These are phyloP conservation scores for Agriopis leucophaearia DNA, from an alignment of 2,888 invertebrate genomes.

Conservation along the genomic window DNA sequence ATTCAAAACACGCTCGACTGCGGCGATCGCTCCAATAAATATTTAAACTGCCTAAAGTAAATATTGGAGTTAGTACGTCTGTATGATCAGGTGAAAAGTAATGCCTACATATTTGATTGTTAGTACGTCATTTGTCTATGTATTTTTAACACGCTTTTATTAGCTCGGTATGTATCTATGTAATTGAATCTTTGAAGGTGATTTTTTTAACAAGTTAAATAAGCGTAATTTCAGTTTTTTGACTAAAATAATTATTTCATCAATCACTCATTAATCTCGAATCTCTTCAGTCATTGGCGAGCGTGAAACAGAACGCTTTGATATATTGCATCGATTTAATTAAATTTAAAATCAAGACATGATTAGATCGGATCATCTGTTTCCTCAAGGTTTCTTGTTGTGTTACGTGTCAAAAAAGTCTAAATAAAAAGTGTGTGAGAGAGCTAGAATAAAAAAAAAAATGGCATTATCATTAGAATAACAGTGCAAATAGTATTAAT, in stretches of 20 bases:
- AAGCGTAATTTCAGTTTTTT: too few species aligned
- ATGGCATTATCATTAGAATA: not conserved
- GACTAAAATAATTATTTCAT: conserved; percentile 7
- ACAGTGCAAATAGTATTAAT: too few species aligned
- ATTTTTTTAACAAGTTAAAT: too few species aligned
- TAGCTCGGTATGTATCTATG: too few species aligned
- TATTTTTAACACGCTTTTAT: too few species aligned
- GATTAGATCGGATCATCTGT: not conserved
- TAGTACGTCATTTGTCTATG: conserved; percentile 17
- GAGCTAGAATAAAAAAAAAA: too few species aligned
- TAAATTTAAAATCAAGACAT: conserved; percentile 21
- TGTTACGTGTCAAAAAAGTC: conserved; percentile 1
- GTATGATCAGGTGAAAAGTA: conserved; percentile 24
- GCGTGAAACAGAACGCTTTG: conserved; percentile 17
- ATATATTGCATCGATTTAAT: conserved; percentile 19
- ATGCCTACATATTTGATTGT: conserved; percentile 18
- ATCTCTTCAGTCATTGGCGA: conserved; percentile 3
- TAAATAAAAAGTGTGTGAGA: too few species aligned
- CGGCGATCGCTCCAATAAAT: conserved; percentile 17
- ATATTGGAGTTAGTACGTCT: conserved; percentile 27
- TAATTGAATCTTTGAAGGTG: too few species aligned
- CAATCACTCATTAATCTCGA: conserved; percentile 10
- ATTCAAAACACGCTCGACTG: conserved; percentile 12
- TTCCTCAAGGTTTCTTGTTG: conserved; percentile 8
- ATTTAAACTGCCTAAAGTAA: conserved; percentile 28